Conservation (phyloP, 2,797 vertebrate genomes). For the Enteromius unitaeniatus region DNA sequence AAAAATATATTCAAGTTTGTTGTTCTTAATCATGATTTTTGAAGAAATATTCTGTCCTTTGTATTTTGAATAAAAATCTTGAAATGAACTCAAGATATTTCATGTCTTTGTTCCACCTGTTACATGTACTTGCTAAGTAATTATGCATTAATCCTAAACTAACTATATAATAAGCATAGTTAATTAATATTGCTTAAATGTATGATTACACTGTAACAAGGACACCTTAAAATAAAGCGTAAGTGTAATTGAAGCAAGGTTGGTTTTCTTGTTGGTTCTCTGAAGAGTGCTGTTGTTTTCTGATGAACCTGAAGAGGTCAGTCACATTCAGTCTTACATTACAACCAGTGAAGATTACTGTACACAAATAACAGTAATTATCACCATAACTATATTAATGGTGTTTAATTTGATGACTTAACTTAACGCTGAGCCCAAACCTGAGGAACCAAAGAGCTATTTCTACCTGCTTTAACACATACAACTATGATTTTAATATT, state of each 20-base stretch:
- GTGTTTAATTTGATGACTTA: background rate
- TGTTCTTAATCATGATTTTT: background rate
- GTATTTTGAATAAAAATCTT: background rate
- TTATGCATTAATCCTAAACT: too few species aligned
- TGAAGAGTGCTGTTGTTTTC: background rate
- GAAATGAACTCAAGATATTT: too few species aligned
- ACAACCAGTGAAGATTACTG: background rate
- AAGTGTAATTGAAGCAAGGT: background rate
- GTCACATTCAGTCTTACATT: constrained; percentile 6
- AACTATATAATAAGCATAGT: too few species aligned
- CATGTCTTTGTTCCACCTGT: too few species aligned
- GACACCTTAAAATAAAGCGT: too few species aligned
- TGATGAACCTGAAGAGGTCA: constrained; percentile 35
- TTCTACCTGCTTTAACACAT: background rate
- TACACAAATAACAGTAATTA: background rate
- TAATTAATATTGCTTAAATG: too few species aligned
- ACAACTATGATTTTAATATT: background rate
- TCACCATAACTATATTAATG: background rate
- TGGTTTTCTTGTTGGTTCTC: too few species aligned
- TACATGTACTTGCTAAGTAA: too few species aligned
- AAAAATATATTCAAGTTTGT: background rate
- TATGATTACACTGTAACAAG: too few species aligned
- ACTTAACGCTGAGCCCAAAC: background rate
- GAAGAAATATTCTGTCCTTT: background rate
- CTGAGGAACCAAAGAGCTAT: background rate